Conservation (phyloP, 2,113 vertebrate genomes). For the Ictalurus furcatus region DNA sequence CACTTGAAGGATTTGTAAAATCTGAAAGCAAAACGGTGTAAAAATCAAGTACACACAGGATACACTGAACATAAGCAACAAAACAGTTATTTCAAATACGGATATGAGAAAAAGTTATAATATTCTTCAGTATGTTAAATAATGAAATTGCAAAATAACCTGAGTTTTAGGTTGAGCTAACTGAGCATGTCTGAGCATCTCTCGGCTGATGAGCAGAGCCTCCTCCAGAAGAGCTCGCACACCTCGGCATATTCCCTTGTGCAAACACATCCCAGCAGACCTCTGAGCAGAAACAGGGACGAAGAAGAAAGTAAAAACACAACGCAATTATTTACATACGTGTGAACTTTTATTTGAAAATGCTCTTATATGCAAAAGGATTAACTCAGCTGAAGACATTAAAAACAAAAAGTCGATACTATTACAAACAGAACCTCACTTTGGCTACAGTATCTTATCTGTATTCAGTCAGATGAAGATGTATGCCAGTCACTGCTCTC, state of each 20-base stretch:
- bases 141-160: constrained; percentile 64
- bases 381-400: background rate
- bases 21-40: constrained; percentile 64
- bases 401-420: background rate
- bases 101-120: background rate
- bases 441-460: constrained; percentile 58
- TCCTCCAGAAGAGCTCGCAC: constrained; percentile 73
- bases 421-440: constrained; percentile 49
- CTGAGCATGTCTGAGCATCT: constrained; percentile 71
- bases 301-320: background rate
- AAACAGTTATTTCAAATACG: background rate
- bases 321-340: background rate
- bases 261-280: constrained; percentile 64
- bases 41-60: background rate
- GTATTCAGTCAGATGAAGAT: constrained; percentile 66
- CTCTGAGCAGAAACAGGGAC: constrained; percentile 59
- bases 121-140: background rate
- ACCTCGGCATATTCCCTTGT: constrained; percentile 76
- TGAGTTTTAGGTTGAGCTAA: constrained; percentile 68
- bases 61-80: background rate
- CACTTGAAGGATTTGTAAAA: constrained; percentile 74
- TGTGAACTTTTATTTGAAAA: background rate
- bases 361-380: background rate
- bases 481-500: constrained; percentile 72
- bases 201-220: constrained; percentile 67